Evolutionary conservation across 2,888 invertebrate species (phyloP).

Genomic region (Athetis lepigone): DNA sequence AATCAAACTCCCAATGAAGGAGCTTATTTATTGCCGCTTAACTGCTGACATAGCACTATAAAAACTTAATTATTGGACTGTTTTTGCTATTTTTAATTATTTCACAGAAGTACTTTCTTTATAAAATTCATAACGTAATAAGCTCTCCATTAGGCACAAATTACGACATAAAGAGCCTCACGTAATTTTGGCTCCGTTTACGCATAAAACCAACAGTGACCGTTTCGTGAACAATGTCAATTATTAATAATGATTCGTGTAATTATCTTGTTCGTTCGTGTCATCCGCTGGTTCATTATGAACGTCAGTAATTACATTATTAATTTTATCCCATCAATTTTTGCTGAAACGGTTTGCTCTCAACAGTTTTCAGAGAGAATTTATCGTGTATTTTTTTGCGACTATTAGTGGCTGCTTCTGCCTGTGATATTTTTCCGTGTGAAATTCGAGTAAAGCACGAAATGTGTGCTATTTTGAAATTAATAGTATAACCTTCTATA

Average conservation of each 20-base stretch:
- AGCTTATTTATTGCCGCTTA: no score
- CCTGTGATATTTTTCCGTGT: no score
- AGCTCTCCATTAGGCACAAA: neutral
- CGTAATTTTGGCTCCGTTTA: conserved; percentile 16
- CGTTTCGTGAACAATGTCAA: conserved; percentile 24
- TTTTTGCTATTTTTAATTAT: no score
- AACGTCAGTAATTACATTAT: conserved; percentile 8
- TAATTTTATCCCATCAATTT: neutral
- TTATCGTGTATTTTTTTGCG: neutral
- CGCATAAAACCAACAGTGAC: conserved; percentile 11
- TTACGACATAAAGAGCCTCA: conserved; percentile 11
- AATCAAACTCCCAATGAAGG: no score
- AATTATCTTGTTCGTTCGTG: neutral
- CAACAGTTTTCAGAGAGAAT: neutral
- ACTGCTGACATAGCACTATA: no score
- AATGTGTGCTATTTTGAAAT: no score
- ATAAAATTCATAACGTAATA: conserved; percentile 15
- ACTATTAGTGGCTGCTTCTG: neutral
- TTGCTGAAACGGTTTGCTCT: neutral
- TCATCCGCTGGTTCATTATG: neutral
- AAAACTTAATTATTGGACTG: no score
- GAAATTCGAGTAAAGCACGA: no score
- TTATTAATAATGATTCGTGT: conserved; percentile 23
- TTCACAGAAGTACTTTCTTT: neutral
- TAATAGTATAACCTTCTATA: no score